These are phyloP conservation scores for Drosophila lacertosa DNA, from an alignment of 1,140 invertebrate species.

Conservation along the genomic window DNA sequence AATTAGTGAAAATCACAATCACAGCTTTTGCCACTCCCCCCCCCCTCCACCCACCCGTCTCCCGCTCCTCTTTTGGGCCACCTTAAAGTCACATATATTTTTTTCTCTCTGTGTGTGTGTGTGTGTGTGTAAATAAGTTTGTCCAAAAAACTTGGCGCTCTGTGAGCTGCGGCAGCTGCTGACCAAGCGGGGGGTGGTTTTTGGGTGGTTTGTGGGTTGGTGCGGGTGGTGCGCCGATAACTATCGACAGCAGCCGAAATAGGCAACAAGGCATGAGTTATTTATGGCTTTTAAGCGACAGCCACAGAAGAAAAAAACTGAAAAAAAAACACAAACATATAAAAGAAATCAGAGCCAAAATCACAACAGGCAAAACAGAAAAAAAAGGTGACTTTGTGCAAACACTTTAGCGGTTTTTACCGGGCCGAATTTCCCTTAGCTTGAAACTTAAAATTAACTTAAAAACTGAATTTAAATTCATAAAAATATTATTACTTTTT, in stretches of 20 bases:
- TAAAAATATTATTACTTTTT: no score
- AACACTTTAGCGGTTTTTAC: background rate
- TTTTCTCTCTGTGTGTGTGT: conserved; percentile 3
- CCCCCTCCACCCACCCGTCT: no score
- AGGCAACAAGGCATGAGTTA: conserved; percentile 70
- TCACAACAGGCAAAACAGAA: no score
- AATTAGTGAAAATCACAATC: conserved; percentile 76
- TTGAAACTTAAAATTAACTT: no score
- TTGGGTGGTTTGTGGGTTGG: background rate
- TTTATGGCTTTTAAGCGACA: conserved; percentile 78
- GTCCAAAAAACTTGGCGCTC: conserved; percentile 4
- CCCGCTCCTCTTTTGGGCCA: background rate
- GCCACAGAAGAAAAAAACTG: conserved; percentile 24
- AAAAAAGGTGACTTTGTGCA: no score
- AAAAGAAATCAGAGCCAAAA: conserved; percentile 6
- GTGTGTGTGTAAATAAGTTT: background rate
- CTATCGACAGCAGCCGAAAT: conserved; percentile 73
- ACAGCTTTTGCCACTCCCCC: conserved; percentile 8
- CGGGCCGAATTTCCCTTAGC: no score
- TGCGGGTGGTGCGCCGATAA: conserved; percentile 46
- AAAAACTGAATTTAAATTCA: background rate
- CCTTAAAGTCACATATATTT: conserved; percentile 35
- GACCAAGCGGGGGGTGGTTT: conserved; percentile 38
- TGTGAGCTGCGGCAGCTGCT: conserved; percentile 70
- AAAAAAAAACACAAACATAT: conserved; percentile 6